Conservation (phyloP, 2,888 invertebrate genomes). For the Apamea monoglypha region DNA sequence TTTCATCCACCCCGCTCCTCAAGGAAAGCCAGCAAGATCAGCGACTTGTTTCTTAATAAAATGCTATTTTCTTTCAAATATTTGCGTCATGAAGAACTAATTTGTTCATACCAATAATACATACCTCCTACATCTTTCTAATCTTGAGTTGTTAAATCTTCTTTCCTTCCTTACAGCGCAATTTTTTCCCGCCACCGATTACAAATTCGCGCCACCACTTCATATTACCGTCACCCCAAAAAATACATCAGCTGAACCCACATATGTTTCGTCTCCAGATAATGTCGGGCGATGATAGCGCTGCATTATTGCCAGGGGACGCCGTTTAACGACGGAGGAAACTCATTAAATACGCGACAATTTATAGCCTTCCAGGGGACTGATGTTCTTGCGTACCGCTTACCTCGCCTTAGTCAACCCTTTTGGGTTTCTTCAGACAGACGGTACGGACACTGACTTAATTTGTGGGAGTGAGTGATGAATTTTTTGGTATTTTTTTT, state of each 20-base stretch:
- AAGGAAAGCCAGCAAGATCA: neutral
- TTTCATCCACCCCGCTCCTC: neutral
- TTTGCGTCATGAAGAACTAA: neutral
- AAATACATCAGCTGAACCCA: conserved; percentile 66
- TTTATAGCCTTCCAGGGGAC: conserved; percentile 81
- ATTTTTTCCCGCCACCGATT: conserved; percentile 13
- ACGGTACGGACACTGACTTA: conserved; percentile 39
- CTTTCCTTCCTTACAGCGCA: neutral
- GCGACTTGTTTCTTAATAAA: neutral
- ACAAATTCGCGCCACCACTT: conserved; percentile 52
- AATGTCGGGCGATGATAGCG: conserved; percentile 85
- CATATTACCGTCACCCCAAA: conserved; percentile 52
- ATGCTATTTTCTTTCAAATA: neutral
- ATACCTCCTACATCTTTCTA: neutral
- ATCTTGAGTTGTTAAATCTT: neutral
- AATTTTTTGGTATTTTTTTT: neutral
- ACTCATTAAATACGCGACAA: conserved; percentile 87
- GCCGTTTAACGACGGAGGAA: conserved; percentile 85
- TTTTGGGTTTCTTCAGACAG: conserved; percentile 53
- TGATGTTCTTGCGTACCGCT: conserved; percentile 69
- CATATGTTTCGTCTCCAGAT: conserved; percentile 81
- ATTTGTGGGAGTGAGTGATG: conserved; percentile 39
- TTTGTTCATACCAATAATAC: neutral
- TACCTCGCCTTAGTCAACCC: conserved; percentile 51
- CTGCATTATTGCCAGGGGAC: conserved; percentile 83